These are phyloP conservation scores for Euleptes europaea DNA, from an alignment of 2,113 vertebrate species.

Conservation along the genomic window DNA sequence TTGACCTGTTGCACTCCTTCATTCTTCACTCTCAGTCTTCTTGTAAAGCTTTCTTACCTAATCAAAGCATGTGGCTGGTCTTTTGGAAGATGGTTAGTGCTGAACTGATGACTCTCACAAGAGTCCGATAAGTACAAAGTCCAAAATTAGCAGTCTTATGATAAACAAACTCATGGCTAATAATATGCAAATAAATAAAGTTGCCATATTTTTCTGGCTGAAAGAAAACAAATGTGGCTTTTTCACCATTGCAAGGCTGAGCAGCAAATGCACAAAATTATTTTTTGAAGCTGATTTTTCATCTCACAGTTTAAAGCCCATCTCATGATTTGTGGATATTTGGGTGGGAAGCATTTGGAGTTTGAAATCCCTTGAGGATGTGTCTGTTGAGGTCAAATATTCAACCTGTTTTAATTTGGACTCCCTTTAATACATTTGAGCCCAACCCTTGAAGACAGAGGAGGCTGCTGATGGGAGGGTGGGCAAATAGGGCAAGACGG, in stretches of 20 bases:
- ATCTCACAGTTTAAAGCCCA: background rate
- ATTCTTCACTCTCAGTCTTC: background rate
- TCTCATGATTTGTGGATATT: background rate
- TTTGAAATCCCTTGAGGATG: background rate
- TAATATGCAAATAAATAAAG: background rate
- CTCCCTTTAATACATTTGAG: slow-evolving; percentile 29
- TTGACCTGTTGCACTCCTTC: background rate
- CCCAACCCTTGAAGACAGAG: rapidly evolving
- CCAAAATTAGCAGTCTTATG: background rate
- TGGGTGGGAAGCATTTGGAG: background rate
- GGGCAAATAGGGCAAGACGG: background rate
- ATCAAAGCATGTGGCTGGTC: background rate
- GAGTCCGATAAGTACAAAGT: background rate
- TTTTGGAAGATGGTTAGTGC: slow-evolving; percentile 15
- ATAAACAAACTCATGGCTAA: background rate
- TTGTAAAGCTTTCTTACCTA: background rate
- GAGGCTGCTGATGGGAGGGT: background rate
- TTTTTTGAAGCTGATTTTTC: background rate
- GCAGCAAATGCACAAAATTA: background rate
- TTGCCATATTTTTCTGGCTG: background rate
- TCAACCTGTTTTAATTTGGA: background rate
- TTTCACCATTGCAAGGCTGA: background rate
- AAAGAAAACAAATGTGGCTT: background rate
- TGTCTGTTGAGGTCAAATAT: background rate
- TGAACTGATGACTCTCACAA: background rate